Evolutionary conservation across 2,113 vertebrate species (phyloP), one percentile per base, ranked within the genome.

Genomic region (Tachuris rubrigastra): DNA sequence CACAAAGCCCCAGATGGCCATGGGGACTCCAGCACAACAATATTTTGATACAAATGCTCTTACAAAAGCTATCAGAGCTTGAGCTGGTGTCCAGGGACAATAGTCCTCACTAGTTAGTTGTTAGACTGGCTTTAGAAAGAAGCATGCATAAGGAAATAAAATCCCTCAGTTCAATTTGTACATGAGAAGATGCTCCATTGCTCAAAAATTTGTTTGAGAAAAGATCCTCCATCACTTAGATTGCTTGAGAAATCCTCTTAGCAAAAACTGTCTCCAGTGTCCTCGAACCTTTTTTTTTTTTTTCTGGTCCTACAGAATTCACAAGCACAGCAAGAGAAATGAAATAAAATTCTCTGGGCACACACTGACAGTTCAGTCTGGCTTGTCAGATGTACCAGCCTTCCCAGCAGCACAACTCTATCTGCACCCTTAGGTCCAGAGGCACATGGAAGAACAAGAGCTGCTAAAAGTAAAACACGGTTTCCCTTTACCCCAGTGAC

Each of bases 1-100:
- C 58, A 77, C 92, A 92, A 93, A 94, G 88, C 60, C 92, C 92
- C 96, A 97, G 95, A 95, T 97, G 96, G 93, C 95, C 28, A 30
- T 60, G 58, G 83, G 84, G 88, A 79, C 76, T 92, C 80, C 68
- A 93, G 87, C 83, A 93, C 58, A 96, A 94, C 90, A 96, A 94
- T 94, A 93, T 96, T 94, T 92, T 95, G 56, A 94, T 94, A 95
- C 90, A 97, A 93, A 93, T 52, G 62, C 69, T 96, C 79, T 90
- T 90, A 95, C 66, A 97, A 92, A 96, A 95, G 88, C 93, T 95
- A 92, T 74, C 92, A 94, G 85, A 96, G 88, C 76, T 69, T 53
- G 79, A 94, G 56, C 56, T 93, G 65, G 79, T 86, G 85, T 84
- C 60, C 39, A 72, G 76, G 52, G 90, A 80, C 82, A 90, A 10